Conservation (phyloP, 35 echinoderm and acorn worm species). For the Ophiothrix spiculata region DNA sequence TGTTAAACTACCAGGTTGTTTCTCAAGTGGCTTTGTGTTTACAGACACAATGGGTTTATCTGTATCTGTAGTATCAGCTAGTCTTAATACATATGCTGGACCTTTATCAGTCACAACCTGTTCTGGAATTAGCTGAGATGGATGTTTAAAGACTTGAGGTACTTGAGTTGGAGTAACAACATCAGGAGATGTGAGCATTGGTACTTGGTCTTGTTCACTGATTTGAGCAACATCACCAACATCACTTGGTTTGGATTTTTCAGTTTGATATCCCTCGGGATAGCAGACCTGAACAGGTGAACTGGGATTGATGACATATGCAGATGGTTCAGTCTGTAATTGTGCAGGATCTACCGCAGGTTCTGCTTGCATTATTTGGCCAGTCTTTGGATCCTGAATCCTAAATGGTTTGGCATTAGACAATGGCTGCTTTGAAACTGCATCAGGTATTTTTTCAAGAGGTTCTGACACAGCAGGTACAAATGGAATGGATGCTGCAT, state of each 20-base stretch:
- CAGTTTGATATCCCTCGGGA: conserved; percentile 5
- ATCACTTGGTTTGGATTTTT: not conserved
- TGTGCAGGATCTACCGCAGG: conserved; percentile 48
- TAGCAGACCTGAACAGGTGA: conserved; percentile 3
- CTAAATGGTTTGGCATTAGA: not conserved
- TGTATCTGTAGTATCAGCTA: not conserved
- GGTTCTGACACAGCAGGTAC: not conserved
- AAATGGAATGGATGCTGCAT: not conserved
- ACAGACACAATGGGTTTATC: not conserved
- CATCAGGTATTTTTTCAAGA: not conserved
- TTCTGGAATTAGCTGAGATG: not conserved
- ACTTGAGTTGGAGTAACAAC: not conserved
- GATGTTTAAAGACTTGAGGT: not conserved
- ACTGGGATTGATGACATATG: conserved; percentile 25
- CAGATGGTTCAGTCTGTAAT: conserved; percentile 35
- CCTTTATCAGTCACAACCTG: conserved; percentile 36
- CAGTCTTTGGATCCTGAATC: conserved; percentile 47
- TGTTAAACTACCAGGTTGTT: not conserved
- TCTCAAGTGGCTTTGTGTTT: not conserved
- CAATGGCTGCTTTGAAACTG: not conserved
- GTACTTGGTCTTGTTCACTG: not conserved
- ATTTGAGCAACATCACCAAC: conserved; percentile 23
- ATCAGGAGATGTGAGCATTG: not conserved
- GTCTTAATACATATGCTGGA: conserved; percentile 16
- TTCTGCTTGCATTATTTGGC: conserved; percentile 41